phyloP scores from a whole-genome alignment of 2,888 invertebrate species.

The Scelioninae gen. 1 region DNA sequence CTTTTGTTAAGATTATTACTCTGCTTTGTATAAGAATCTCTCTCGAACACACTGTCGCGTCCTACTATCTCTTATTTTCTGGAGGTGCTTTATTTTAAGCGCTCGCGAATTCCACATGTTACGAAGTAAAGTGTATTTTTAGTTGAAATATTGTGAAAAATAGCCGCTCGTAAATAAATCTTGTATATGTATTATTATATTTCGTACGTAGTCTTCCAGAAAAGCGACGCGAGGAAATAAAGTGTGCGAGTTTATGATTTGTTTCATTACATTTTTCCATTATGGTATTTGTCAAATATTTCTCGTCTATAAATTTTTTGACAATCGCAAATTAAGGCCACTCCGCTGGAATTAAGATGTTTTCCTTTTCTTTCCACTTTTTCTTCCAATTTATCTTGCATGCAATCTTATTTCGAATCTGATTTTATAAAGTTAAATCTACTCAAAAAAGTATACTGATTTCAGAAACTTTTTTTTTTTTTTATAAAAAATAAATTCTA shows the following conservation, averaged over 20 bases:
- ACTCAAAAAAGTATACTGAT: too few relatives aligned
- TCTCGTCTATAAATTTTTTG: conserved; percentile 6
- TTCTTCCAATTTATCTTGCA: background rate
- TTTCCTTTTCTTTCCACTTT: background rate
- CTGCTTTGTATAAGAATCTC: conserved; percentile 28
- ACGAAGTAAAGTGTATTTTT: conserved; percentile 21
- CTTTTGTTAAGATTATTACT: conserved; percentile 56
- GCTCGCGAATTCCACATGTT: conserved; percentile 10
- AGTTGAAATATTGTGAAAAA: conserved; percentile 48
- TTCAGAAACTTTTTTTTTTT: too few relatives aligned
- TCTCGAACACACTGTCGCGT: conserved; percentile 13
- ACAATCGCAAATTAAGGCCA: conserved; percentile 21
- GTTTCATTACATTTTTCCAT: conserved; percentile 39
- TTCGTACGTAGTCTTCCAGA: conserved; percentile 8
- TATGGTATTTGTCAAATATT: conserved; percentile 22
- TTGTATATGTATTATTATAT: conserved; percentile 39
- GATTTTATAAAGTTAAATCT: too few relatives aligned
- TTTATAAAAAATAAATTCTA: too few relatives aligned
- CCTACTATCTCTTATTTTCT: conserved; percentile 44
- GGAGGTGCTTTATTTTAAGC: conserved; percentile 44
- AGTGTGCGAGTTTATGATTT: conserved; percentile 24
- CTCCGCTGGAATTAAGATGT: background rate
- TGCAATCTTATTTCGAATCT: too few relatives aligned
- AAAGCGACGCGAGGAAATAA: conserved; percentile 20
- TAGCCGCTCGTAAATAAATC: conserved; percentile 36